Evolutionary conservation across 2,113 vertebrate genomes (phyloP), one percentile per base, ranked within the genome.

Genomic region (Peromyscus leucopus): DNA sequence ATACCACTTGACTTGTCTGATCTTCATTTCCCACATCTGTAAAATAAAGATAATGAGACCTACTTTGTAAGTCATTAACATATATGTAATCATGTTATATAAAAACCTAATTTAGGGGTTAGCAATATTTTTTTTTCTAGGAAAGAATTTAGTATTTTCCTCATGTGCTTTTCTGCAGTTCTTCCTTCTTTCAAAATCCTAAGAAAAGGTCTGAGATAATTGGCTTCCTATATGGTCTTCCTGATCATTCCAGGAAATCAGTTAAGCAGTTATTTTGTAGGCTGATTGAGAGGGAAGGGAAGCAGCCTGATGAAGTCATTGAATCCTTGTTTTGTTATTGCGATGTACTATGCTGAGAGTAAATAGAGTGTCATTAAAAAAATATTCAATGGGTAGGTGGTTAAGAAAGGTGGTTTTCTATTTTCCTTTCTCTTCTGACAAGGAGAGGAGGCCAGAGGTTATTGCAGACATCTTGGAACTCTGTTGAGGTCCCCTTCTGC

Each of bases 1-100:
- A 24, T n/a, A 74, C 89, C 48, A 89, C 72, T 95, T 95, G 57
- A 82, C 46, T 95, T 85, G 33, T 90, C 42, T 95, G 51, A 67
- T 94, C 76, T 22, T 93, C 39, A 48, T 95, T 93, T 87, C 31
- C 76, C 76, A 93, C 36, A 89, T 91, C 10, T 83, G 28, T 97
- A 95, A 94, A 94, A 86, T 82, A 91, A 92, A 95, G 59, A 92
- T 71, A 93, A 94, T 83, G 76, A 93, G 80, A 82, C 36, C 72
- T 21, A 74, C 76, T 97, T 96, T 79, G 65, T 57, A 93, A 93
- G 59, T 89, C 69, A 79, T 90, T 97, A 82, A 83, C 36, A 55
- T 95, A 69, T 33, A 83, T 63, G 48, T 95, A 89, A 94, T 94
- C 79, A 84, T 95, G 42, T 96, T 69, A 74, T 39, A 59, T 91